Evolutionary conservation across 1,140 invertebrate genomes (phyloP), one percentile per base, ranked within the genome.

Genomic region (Aphis gossypii): DNA sequence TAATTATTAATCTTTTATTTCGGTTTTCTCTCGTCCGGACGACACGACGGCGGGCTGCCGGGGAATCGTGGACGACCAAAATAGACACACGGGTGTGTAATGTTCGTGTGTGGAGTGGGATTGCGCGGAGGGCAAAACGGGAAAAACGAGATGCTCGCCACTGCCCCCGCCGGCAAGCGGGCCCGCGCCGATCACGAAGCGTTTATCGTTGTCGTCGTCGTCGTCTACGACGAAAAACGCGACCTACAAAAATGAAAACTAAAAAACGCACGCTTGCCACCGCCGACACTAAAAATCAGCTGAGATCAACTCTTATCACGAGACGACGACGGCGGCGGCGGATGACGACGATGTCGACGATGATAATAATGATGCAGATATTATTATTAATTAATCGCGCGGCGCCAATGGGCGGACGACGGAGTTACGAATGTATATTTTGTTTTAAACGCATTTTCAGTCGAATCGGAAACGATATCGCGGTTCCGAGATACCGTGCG

Each of bases 271-370:
- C 51, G 87, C 38, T n/a, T 21, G 7, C 88, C 41, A 38, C 20
- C 38, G 9, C 38, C 5, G 89, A 60, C 38, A 30, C 14, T 5
- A 38, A 90, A 56, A 86, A 93, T 93, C 92, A 93, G 92, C 92
- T 93, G 92, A 86, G 82, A 25, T 20, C 76, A 25, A 1, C 7
- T 41, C 90, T 93, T 93, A 93, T 93, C 92, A 93, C 76, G 38
- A 38, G 84, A 38, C 41, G 60, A 30, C 18, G 21, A 9, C 48
- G 46, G 1, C 48, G 23, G n/a, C 38, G 20, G 38, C 76, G 82
- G 82, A 54, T 30, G 88, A 89, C 56, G 56, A 44, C 25, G 30
- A 41, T 21, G 38, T 44, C 25, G n/a, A 48, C 18, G n/a, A 88
- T 88, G 48, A 51, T 88, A n/a, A 76, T n/a, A 76, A n/a, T 54